phyloP scores from a whole-genome alignment of 1,140 invertebrate species.

The Zaprionus kolodkinae region DNA sequence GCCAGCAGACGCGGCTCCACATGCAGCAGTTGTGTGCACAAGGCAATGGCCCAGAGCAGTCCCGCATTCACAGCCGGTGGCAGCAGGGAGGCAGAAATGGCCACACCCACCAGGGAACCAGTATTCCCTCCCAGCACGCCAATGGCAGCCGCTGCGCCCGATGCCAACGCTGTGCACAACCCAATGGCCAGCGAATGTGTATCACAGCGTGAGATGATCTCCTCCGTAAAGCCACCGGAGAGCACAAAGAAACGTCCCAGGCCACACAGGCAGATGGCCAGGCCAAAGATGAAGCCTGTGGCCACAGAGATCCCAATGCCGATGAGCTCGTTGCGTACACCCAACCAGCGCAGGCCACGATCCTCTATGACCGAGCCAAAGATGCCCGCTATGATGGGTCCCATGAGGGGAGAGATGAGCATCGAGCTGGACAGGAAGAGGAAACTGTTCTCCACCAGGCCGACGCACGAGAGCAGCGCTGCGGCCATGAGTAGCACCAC shows the following conservation, averaged over 20 bases:
- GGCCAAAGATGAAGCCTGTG: conserved; percentile 88
- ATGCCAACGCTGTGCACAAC: conserved; percentile 88
- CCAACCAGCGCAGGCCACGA: conserved; percentile 86
- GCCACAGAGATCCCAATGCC: conserved; percentile 87
- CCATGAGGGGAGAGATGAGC: conserved; percentile 92
- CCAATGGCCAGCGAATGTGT: conserved; percentile 88
- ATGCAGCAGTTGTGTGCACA: conserved; percentile 84
- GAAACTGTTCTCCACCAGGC: conserved; percentile 91
- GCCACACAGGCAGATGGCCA: conserved; percentile 85
- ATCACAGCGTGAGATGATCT: conserved; percentile 89
- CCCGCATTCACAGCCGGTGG: conserved; percentile 91
- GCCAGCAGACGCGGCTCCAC: conserved; percentile 66
- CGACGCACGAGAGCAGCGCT: conserved; percentile 88
- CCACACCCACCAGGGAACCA: conserved; percentile 90
- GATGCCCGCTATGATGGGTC: conserved; percentile 90
- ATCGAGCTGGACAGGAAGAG: conserved; percentile 90
- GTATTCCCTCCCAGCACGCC: conserved; percentile 89
- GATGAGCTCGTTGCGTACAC: conserved; percentile 87
- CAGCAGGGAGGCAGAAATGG: conserved; percentile 91
- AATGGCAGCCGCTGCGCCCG: conserved; percentile 90
- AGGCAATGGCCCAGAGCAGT: conserved; percentile 87
- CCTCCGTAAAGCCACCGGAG: conserved; percentile 87
- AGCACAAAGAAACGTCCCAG: conserved; percentile 86
- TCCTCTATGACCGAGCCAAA: conserved; percentile 89
- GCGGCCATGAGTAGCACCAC: conserved; percentile 88